These are phyloP conservation scores for Sycophila texana DNA, from an alignment of 2,888 invertebrate genomes.

Conservation along the genomic window DNA sequence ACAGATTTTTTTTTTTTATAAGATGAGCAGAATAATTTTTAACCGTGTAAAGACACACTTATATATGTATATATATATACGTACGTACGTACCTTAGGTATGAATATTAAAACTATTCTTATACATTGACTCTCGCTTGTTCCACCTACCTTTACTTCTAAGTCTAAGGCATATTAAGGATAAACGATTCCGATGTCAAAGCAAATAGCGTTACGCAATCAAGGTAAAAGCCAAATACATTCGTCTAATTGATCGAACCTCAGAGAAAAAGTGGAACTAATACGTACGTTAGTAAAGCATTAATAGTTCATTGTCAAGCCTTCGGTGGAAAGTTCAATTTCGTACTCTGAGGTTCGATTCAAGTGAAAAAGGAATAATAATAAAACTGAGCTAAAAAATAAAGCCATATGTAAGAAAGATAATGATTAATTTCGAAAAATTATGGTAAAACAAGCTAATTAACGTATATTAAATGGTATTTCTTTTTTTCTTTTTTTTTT, in stretches of 20 bases:
- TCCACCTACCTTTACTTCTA: slow-evolving; percentile 73
- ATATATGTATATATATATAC: too few species aligned
- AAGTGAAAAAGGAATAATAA: slow-evolving; percentile 60
- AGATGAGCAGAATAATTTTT: too few species aligned
- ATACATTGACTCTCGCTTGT: slow-evolving; percentile 56
- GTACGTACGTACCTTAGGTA: background rate
- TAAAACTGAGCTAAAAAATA: slow-evolving; percentile 68
- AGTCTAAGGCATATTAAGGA: slow-evolving; percentile 69
- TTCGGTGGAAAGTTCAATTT: background rate
- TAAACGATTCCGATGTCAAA: slow-evolving; percentile 74
- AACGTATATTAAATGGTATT: slow-evolving; percentile 65
- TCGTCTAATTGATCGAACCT: slow-evolving; percentile 62
- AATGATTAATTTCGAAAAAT: slow-evolving; percentile 64
- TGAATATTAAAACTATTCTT: slow-evolving; percentile 38
- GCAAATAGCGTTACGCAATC: slow-evolving; percentile 76
- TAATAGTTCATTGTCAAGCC: background rate
- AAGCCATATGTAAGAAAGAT: slow-evolving; percentile 67
- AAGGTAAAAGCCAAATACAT: slow-evolving; percentile 75
- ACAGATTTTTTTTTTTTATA: too few species aligned
- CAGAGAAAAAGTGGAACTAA: slow-evolving; percentile 58
- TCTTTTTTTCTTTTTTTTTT: slow-evolving; percentile 59
- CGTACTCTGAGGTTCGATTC: slow-evolving; percentile 61
- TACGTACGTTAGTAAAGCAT: background rate
- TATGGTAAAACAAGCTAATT: slow-evolving; percentile 69
- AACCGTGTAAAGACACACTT: too few species aligned